Base-by-base conservation (phyloP, 2,888 invertebrate species). In the Troides helena region DNA sequence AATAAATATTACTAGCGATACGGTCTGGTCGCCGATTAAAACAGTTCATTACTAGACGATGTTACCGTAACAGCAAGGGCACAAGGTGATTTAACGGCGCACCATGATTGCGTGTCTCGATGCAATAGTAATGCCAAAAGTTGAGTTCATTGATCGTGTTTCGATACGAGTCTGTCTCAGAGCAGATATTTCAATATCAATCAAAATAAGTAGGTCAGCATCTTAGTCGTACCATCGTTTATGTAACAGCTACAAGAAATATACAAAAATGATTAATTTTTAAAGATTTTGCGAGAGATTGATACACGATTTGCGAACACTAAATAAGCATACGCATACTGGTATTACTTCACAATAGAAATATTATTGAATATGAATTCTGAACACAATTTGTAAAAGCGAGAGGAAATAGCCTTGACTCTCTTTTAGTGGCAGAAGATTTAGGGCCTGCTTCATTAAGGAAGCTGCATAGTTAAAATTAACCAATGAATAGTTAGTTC, bases 51-150 rank as follows among this genome's bases (percentile, higher is more conserved):
- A 64, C 60, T 50, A 57, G 68, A 69, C 63, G 63, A 60, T 66
- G 53, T 77, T 78, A 80, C 82, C 82, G 85, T 81, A 83, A 77
- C 72, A 75, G 76, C 81, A 88, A 90, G 88, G 89, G 88, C 88
- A 76, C 17, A 21, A 4, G 78, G 72, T 75, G 73, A 68, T 78
- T 78, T 87, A 88, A 85, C 88, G 87, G 86, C 81, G 76, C 59
- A 43, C 69, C 72, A 75, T 75, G 75, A 80, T 90, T 81, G 90
- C 90, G 87, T 90, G 90, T 78, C 76, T 69, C 64, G 72, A 72
- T 71, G 80, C 84, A 80, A 84, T 85, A 74, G 73, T 81, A 76
- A 77, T 76, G 79, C 69, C 72, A 76, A 79, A 74, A 69, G 72
- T 73, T 74, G 76, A 79, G 85, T 80, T 84, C 84, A 78, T 76